Evolutionary conservation across 1,140 invertebrate species (phyloP).

Genomic region (Drosophila guanche): DNA sequence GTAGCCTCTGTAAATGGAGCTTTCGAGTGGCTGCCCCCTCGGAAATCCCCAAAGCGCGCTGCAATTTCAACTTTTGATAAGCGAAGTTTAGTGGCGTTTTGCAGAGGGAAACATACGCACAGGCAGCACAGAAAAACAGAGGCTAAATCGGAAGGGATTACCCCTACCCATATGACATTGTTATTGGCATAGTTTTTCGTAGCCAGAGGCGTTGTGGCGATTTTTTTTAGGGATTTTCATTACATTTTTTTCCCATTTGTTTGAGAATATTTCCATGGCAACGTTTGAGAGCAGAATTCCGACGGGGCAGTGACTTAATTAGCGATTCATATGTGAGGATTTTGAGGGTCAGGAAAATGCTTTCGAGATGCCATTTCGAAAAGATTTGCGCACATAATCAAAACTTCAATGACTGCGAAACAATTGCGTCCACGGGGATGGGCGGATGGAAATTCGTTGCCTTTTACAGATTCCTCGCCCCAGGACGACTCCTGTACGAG

Average conservation of each 20-base stretch:
- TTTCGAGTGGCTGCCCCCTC: slow-evolving; percentile 36
- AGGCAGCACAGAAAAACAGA: not conserved
- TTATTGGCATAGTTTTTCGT: slow-evolving; percentile 43
- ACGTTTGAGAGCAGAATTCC: slow-evolving; percentile 24
- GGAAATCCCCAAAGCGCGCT: slow-evolving; percentile 50
- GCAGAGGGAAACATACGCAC: not conserved
- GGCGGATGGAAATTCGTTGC: slow-evolving; percentile 3
- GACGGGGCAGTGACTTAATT: slow-evolving; percentile 21
- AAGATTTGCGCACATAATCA: slow-evolving; percentile 39
- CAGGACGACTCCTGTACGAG: slow-evolving; percentile 49
- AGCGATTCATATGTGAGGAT: slow-evolving; percentile 2
- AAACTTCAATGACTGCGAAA: slow-evolving; percentile 41
- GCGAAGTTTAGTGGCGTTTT: slow-evolving; percentile 39
- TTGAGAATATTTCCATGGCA: slow-evolving; percentile 9
- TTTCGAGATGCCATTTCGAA: not conserved
- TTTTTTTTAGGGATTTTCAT: slow-evolving; percentile 22
- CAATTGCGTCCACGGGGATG: slow-evolving; percentile 56
- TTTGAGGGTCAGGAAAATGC: no score
- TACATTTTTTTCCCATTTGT: not conserved
- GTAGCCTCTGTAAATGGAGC: slow-evolving; percentile 16
- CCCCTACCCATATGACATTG: slow-evolving; percentile 39
- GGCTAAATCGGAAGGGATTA: not conserved
- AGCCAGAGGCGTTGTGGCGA: slow-evolving; percentile 32
- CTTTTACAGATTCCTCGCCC: not conserved
- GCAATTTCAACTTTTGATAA: slow-evolving; percentile 72